Evolutionary conservation across 2,113 vertebrate genomes (phyloP).

Genomic region (Odontesthes bonariensis): DNA sequence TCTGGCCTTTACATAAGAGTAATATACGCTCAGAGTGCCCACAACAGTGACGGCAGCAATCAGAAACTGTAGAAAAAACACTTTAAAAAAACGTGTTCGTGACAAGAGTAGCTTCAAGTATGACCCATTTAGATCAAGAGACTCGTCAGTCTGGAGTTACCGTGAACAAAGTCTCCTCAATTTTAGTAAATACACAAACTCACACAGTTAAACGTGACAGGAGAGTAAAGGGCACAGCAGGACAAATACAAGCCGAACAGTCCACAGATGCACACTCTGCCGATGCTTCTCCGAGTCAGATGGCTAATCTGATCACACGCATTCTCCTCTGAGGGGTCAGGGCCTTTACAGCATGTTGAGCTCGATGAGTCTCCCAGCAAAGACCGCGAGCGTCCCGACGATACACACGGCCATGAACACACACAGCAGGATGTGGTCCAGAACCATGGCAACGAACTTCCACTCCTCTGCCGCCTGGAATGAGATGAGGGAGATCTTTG

Average conservation of each 20-base stretch:
- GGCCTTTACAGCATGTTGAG: constrained; percentile 86
- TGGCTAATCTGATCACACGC: background rate
- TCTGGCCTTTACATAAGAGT: constrained; percentile 1
- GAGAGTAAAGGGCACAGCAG: background rate
- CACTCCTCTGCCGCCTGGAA: constrained; percentile 94
- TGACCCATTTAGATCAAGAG: constrained; percentile 28
- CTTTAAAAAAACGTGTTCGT: background rate
- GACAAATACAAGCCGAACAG: background rate
- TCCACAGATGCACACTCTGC: background rate
- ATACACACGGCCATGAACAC: constrained; percentile 97
- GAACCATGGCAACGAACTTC: constrained; percentile 99
- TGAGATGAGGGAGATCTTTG: background rate
- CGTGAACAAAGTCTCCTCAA: constrained; percentile 1
- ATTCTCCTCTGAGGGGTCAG: too few relatives aligned
- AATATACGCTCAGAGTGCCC: constrained; percentile 3
- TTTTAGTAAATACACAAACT: constrained; percentile 16
- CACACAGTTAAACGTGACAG: background rate
- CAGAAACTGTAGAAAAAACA: constrained; percentile 31
- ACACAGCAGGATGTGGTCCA: constrained; percentile 96
- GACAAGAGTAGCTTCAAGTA: constrained; percentile 51
- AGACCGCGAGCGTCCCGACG: constrained; percentile 94
- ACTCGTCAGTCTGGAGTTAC: constrained; percentile 4
- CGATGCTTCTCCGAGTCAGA: background rate
- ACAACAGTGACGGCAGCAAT: background rate
- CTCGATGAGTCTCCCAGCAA: constrained; percentile 95